These are phyloP conservation scores for Dendropsophus ebraccatus DNA, from an alignment of 2,113 vertebrate genomes.

Conservation along the genomic window DNA sequence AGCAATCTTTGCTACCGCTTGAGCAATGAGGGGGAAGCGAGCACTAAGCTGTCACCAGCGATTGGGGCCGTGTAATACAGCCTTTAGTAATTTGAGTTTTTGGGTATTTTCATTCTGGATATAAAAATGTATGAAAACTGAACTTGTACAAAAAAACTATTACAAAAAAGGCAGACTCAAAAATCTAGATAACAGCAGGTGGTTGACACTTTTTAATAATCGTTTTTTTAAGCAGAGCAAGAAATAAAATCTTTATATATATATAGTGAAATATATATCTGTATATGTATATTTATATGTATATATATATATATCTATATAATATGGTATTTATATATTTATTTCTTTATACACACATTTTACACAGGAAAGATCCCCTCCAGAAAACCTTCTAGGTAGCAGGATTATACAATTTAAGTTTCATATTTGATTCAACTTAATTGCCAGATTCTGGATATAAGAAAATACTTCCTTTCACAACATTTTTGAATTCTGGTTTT, in stretches of 20 bases:
- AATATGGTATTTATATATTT: constrained; percentile 49
- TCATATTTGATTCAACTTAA: neutral
- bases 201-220: constrained; percentile 71
- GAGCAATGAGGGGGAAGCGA: too few species aligned
- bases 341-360: constrained; percentile 31
- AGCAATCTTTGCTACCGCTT: too few species aligned
- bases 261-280: constrained; percentile 59
- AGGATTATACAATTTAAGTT: neutral
- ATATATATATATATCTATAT: constrained; percentile 47
- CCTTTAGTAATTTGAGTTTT: too few species aligned
- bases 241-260: constrained; percentile 69
- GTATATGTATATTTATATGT: constrained; percentile 55
- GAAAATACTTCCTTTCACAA: neutral
- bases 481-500: neutral
- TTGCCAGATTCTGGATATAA: neutral
- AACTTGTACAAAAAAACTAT: too few species aligned
- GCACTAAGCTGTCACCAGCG: too few species aligned
- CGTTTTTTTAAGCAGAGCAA: constrained; percentile 71
- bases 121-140: neutral
- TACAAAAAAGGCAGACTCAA: neutral
- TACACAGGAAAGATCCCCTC: constrained; percentile 5
- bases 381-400: neutral
- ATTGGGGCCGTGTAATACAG: too few species aligned
- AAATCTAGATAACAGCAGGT: constrained; percentile 63
- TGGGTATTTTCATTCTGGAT: too few species aligned